Percentiles rank a stretch among this genome's conserved stretches.
Conservation (phyloP, 2,113 vertebrate species). For the Aplodontia rufa region DNA sequence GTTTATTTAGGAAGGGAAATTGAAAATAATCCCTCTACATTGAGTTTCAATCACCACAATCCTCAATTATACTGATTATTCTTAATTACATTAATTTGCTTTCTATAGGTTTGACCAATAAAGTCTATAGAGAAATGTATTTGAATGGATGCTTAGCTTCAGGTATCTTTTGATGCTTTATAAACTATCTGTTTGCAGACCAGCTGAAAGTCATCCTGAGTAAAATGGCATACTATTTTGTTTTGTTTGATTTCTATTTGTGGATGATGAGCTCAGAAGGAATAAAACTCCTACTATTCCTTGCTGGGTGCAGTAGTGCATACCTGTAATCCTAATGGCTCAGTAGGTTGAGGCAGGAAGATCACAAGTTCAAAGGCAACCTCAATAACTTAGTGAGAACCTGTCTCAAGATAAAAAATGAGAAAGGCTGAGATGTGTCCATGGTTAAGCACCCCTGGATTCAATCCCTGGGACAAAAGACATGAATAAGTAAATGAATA, state of each 20-base stretch:
- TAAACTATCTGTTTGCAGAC: background rate
- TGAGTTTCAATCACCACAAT: background rate
- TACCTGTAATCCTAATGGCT: no score
- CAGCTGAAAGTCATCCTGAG: background rate
- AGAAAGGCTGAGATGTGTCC: no score
- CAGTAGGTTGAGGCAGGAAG: no score
- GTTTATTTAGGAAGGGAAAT: background rate
- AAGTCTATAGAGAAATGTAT: background rate
- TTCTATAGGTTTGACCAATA: background rate
- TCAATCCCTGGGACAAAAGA: no score
- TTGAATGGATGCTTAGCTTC: background rate
- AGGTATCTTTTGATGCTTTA: background rate
- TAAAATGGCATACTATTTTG: background rate
- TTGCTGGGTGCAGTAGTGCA: background rate
- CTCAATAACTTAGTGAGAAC: no score
- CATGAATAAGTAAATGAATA: background rate
- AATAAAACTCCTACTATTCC: background rate
- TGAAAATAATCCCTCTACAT: background rate
- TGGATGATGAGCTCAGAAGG: background rate
- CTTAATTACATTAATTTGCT: background rate
- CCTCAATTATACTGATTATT: background rate
- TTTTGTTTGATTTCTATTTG: background rate
- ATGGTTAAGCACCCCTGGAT: no score
- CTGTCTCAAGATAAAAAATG: no score
- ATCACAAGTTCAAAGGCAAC: no score